These are phyloP conservation scores for Furnarius figulus DNA, from an alignment of 2,113 vertebrate species.

Conservation along the genomic window DNA sequence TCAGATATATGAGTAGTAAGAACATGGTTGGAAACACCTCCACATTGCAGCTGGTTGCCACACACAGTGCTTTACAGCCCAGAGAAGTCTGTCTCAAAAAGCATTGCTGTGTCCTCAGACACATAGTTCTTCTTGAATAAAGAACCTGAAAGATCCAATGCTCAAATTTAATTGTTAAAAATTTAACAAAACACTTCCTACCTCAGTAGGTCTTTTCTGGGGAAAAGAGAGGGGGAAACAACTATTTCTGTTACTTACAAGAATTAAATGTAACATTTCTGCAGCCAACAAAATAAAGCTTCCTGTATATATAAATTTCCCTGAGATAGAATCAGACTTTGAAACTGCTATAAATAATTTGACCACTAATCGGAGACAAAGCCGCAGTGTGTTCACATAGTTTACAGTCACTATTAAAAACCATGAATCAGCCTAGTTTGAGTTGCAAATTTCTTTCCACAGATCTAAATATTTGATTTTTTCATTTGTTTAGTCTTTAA, in stretches of 20 bases:
- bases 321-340: not conserved
- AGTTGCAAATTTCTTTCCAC: not conserved
- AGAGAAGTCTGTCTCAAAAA: not conserved
- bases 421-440: not conserved
- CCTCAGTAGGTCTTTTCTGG: not conserved
- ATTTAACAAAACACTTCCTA: not conserved
- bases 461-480: not conserved
- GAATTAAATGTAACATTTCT: not conserved
- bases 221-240: not conserved
- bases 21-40: not conserved
- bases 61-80: not conserved
- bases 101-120: not conserved
- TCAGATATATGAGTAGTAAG: not conserved
- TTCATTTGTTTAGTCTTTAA: not conserved
- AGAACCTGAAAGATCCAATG: not conserved
- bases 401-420: not conserved
- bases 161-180: not conserved
- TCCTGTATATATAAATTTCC: not conserved
- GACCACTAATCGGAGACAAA: not conserved
- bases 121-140: not conserved
- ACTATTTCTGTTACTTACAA: not conserved
- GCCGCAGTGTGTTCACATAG: not conserved
- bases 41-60: not conserved
- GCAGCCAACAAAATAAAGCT: not conserved
- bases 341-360: not conserved